These are phyloP conservation scores for Ypsolopha sequella DNA, from an alignment of 2,888 invertebrate genomes.

Conservation along the genomic window DNA sequence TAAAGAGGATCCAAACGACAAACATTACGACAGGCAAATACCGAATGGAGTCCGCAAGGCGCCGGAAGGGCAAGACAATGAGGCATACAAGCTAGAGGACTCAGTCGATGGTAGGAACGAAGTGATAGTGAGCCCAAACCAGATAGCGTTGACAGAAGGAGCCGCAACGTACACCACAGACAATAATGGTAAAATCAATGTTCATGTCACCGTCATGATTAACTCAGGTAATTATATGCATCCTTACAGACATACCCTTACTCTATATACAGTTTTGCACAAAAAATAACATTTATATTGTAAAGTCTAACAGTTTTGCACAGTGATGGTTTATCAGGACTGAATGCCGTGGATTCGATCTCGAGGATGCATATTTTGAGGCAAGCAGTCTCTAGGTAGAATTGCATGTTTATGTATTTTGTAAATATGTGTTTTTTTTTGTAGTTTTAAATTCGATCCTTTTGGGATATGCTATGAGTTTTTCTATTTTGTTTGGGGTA, in stretches of 20 bases:
- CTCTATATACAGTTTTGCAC: neutral
- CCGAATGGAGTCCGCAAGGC: constrained; percentile 74
- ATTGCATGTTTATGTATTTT: neutral
- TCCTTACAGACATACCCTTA: constrained; percentile 38
- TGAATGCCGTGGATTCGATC: constrained; percentile 41
- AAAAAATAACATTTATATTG: neutral
- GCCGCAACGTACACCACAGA: constrained; percentile 75
- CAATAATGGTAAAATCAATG: constrained; percentile 90
- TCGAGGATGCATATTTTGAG: constrained; percentile 67
- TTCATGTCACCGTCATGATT: constrained; percentile 89
- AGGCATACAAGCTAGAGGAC: constrained; percentile 73
- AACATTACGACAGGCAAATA: constrained; percentile 40
- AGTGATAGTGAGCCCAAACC: constrained; percentile 53
- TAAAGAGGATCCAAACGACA: constrained; percentile 23
- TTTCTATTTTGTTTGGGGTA: too few relatives aligned
- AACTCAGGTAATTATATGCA: constrained; percentile 76
- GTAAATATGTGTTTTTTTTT: neutral
- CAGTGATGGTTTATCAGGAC: constrained; percentile 54
- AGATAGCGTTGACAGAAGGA: constrained; percentile 61
- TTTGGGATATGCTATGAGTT: neutral
- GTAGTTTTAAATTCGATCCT: neutral
- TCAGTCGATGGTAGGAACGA: constrained; percentile 72
- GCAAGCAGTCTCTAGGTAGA: constrained; percentile 46
- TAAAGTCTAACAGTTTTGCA: constrained; percentile 58
- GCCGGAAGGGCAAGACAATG: constrained; percentile 87